phyloP scores from a whole-genome alignment of 2,888 invertebrate genomes.

The Conus canariensis region DNA sequence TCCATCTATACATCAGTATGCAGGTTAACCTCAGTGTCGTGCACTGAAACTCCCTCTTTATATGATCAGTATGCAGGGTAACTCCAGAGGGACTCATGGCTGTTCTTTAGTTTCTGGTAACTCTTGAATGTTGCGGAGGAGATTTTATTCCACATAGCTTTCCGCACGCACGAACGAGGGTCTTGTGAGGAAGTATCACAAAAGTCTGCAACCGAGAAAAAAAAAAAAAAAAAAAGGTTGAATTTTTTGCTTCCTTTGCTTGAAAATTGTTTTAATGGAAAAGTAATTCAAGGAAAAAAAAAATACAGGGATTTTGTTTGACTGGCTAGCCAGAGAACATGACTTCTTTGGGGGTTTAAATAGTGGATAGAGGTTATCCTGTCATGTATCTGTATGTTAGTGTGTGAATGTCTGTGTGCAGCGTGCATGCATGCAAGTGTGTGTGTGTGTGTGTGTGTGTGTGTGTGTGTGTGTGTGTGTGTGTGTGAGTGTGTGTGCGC shows the following conservation, averaged over 20 bases:
- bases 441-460: neutral
- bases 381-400: too few relatives aligned
- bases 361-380: too few relatives aligned
- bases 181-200: conserved; percentile 22
- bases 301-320: neutral
- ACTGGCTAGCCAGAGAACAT: neutral
- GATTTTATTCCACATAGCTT: conserved; percentile 41
- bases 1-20: too few relatives aligned
- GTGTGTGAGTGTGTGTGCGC: neutral
- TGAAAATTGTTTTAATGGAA: too few relatives aligned
- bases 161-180: conserved; percentile 32
- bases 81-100: neutral
- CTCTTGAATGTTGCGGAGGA: conserved; percentile 36
- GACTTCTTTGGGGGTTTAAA: too few relatives aligned
- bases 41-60: too few relatives aligned
- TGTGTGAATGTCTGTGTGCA: too few relatives aligned
- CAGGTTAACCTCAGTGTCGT: too few relatives aligned
- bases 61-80: neutral
- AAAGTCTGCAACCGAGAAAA: conserved; percentile 34
- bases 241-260: neutral
- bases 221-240: neutral
- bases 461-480: neutral
- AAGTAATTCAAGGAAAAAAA: too few relatives aligned
- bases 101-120: conserved; percentile 26
- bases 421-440: neutral